Conservation (phyloP, 2,888 invertebrate species). For the Sarcophaga subvicina region DNA sequence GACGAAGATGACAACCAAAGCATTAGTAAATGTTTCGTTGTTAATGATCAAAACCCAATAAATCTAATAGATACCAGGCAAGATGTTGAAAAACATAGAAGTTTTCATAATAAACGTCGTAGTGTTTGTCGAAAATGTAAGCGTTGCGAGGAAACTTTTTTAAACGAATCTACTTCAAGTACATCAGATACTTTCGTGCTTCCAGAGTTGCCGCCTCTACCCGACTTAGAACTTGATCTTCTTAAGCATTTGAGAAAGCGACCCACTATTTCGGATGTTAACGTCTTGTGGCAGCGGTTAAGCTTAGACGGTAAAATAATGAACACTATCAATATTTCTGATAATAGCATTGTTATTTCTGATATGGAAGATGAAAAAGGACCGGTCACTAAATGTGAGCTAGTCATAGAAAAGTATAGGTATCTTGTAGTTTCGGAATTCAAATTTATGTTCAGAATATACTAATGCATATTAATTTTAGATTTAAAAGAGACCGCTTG, state of each 20-base stretch:
- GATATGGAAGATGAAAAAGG: background rate
- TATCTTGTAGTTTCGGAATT: too few relatives aligned
- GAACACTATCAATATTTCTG: slow-evolving; percentile 17
- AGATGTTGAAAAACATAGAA: background rate
- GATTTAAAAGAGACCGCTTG: slow-evolving; percentile 27
- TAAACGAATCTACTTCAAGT: slow-evolving; percentile 62
- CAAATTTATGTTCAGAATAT: background rate
- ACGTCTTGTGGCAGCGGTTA: slow-evolving; percentile 70
- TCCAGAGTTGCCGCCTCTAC: slow-evolving; percentile 64
- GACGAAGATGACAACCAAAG: slow-evolving; percentile 29
- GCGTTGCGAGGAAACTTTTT: slow-evolving; percentile 71
- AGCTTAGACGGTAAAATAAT: slow-evolving; percentile 47
- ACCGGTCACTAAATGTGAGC: too few relatives aligned
- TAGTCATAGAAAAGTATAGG: too few relatives aligned
- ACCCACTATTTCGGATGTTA: slow-evolving; percentile 70
- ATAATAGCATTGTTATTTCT: background rate
- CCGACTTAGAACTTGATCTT: slow-evolving; percentile 62
- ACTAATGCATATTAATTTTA: slow-evolving; percentile 5
- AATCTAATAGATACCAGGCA: background rate
- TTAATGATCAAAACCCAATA: background rate
- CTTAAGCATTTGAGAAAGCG: slow-evolving; percentile 70
- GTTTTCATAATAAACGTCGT: background rate
- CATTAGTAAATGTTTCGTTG: background rate
- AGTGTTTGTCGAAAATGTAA: slow-evolving; percentile 72
- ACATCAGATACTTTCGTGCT: slow-evolving; percentile 71